phyloP scores from a whole-genome alignment of 1,140 invertebrate species.

The Papilio dardanus region DNA sequence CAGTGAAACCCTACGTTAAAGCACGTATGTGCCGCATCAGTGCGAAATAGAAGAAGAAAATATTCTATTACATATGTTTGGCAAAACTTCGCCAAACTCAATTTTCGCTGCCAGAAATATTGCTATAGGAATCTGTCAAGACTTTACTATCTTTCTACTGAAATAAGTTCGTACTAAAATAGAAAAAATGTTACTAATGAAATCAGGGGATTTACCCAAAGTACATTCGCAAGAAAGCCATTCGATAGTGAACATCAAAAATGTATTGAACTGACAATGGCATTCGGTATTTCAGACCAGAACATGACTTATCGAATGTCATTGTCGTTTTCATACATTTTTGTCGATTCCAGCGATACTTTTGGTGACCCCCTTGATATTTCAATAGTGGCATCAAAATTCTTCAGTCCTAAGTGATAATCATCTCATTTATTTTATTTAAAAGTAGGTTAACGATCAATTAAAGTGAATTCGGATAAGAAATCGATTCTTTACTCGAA shows the following conservation, averaged over 20 bases:
- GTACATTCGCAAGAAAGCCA: no score
- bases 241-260: no score
- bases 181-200: constrained; percentile 6
- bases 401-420: not conserved
- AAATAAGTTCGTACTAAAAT: not conserved
- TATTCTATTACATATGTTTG: constrained; percentile 31
- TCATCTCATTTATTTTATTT: not conserved
- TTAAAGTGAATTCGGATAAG: not conserved
- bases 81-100: constrained; percentile 29
- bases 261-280: no score
- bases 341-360: no score
- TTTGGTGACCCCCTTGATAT: no score
- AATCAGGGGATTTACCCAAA: no score
- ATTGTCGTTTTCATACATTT: no score
- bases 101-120: constrained; percentile 19
- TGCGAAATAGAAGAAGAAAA: constrained; percentile 21
- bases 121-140: constrained; percentile 27
- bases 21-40: constrained; percentile 25
- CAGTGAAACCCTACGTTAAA: not conserved
- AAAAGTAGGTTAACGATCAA: constrained; percentile 20
- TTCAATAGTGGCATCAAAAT: no score
- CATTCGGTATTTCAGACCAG: no score
- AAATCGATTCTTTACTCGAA: constrained; percentile 3
- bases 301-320: no score
- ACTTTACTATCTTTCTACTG: constrained; percentile 10